Conservation (phyloP, 2,888 invertebrate species). For the Trichacis sp. region DNA sequence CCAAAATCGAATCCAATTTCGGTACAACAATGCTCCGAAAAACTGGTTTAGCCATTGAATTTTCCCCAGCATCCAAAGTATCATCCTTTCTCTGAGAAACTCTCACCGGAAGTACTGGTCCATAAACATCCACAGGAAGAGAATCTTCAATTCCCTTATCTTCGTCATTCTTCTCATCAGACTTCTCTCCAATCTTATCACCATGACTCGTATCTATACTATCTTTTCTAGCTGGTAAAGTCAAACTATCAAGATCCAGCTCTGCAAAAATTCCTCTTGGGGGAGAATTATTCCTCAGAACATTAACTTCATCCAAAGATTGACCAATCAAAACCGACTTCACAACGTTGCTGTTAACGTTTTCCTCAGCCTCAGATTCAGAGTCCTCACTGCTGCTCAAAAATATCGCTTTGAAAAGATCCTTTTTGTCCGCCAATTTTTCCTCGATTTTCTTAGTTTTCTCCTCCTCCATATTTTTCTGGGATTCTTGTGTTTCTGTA, state of each 20-base stretch:
- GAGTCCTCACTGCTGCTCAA: constrained; percentile 81
- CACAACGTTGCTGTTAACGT: constrained; percentile 51
- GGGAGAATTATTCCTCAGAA: constrained; percentile 77
- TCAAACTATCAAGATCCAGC: constrained; percentile 74
- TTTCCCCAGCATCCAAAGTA: background rate
- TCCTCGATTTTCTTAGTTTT: constrained; percentile 5
- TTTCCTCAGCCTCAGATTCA: constrained; percentile 70
- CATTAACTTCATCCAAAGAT: constrained; percentile 70
- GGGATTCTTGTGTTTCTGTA: background rate
- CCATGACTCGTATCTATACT: background rate
- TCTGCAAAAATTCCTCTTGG: constrained; percentile 80
- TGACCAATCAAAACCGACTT: constrained; percentile 60
- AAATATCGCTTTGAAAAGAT: constrained; percentile 92
- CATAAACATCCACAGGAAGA: constrained; percentile 70
- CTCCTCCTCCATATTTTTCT: background rate
- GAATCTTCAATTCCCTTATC: background rate
- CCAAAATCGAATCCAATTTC: constrained; percentile 36
- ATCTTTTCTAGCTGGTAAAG: constrained; percentile 26
- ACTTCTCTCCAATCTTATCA: background rate
- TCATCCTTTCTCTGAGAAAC: constrained; percentile 41
- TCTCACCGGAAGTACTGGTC: constrained; percentile 74
- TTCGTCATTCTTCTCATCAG: background rate
- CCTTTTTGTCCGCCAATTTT: constrained; percentile 73
- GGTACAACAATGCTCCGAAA: constrained; percentile 53
- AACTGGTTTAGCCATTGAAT: constrained; percentile 40